Conservation (phyloP, 2,113 vertebrate species). For the Terrapene triunguis region DNA sequence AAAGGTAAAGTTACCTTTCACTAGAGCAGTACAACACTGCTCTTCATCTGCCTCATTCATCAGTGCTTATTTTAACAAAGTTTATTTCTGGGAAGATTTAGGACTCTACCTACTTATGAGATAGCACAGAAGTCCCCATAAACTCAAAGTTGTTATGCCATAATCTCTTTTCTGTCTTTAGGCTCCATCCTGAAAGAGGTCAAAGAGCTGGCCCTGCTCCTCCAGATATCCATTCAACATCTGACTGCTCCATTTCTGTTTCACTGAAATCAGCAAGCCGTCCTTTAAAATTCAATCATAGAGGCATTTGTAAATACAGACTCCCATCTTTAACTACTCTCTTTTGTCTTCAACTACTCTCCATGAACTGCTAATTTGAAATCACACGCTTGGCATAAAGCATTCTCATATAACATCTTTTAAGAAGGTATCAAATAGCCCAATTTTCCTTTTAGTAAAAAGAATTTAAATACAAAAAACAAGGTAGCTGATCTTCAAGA, state of each 20-base stretch:
- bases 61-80: neutral
- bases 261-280: neutral
- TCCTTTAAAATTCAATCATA: neutral
- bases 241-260: neutral
- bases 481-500: neutral
- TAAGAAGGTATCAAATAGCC: neutral
- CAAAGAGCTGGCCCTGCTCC: neutral
- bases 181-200: neutral
- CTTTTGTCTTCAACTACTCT: neutral
- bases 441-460: neutral
- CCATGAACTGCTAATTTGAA: neutral
- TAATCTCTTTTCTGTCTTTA: neutral
- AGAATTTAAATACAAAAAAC: neutral
- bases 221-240: neutral
- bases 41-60: neutral
- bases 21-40: neutral
- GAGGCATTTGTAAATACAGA: neutral
- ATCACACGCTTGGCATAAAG: neutral
- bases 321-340: neutral
- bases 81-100: neutral
- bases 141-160: neutral
- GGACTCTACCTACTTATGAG: neutral
- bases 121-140: neutral
- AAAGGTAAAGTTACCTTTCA: neutral
- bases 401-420: neutral